Conservation (phyloP, 2,797 vertebrate species). For the Neostethus bicornis region DNA sequence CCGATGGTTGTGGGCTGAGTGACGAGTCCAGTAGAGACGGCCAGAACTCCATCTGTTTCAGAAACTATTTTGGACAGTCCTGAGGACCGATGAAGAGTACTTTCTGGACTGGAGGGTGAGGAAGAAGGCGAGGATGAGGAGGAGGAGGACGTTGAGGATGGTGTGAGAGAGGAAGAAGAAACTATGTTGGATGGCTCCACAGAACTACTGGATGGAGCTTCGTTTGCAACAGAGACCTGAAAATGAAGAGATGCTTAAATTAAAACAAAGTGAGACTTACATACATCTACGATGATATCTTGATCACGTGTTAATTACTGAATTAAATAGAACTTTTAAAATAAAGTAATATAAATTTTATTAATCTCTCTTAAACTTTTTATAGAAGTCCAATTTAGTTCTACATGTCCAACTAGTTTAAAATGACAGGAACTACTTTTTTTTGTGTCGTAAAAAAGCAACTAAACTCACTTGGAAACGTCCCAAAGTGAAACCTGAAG, state of each 20-base stretch:
- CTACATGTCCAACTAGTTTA: no score
- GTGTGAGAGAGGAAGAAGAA: constrained; percentile 71
- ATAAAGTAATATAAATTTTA: no score
- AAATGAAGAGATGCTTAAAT: background rate
- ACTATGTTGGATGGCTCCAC: constrained; percentile 44
- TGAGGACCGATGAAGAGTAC: constrained; percentile 85
- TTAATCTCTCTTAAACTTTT: no score
- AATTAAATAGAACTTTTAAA: no score
- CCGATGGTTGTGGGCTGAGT: constrained; percentile 82
- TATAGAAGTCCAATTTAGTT: no score
- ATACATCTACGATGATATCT: no score
- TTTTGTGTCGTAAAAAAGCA: background rate
- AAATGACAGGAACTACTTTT: no score
- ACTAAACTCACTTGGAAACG: constrained; percentile 73
- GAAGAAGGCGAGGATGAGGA: constrained; percentile 75
- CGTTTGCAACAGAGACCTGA: constrained; percentile 74
- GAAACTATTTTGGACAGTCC: constrained; percentile 36
- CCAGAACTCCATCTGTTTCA: constrained; percentile 52
- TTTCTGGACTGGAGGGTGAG: constrained; percentile 88
- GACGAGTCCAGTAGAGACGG: constrained; percentile 27
- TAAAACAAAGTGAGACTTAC: no score
- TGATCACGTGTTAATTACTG: no score
- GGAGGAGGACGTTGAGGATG: constrained; percentile 69
- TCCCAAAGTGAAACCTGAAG: constrained; percentile 67
- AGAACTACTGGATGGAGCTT: constrained; percentile 34